Evolutionary conservation across 2,888 invertebrate genomes (phyloP).

Genomic region (Pristionchus entomophagus): DNA sequence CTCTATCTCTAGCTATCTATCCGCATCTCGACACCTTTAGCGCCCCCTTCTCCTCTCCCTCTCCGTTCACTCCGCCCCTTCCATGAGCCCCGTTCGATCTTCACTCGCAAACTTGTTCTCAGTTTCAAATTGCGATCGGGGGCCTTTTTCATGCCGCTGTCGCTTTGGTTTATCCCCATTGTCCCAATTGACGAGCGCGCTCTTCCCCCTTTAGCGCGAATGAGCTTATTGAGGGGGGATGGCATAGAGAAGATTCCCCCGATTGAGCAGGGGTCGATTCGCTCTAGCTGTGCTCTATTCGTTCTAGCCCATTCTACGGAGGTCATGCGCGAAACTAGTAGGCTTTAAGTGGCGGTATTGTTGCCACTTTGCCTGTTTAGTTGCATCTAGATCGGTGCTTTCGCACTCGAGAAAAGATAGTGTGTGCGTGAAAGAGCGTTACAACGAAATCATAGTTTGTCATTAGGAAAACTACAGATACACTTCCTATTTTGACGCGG

Average conservation of each 20-base stretch:
- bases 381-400: neutral
- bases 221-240: conserved; percentile 5
- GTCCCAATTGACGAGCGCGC: conserved; percentile 25
- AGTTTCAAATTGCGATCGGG: conserved; percentile 16
- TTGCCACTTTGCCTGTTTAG: neutral
- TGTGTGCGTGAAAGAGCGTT: too few species aligned
- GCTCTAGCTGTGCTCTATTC: neutral
- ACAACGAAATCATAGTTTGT: too few species aligned
- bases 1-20: neutral
- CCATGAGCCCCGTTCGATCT: conserved; percentile 3
- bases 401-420: neutral
- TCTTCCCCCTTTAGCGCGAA: neutral
- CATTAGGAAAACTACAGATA: too few species aligned
- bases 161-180: neutral
- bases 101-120: conserved; percentile 26
- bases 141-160: neutral
- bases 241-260: neutral
- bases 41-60: neutral
- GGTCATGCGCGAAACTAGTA: neutral
- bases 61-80: neutral
- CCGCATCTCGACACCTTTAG: neutral
- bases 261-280: neutral
- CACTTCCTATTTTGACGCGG: too few species aligned
- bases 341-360: neutral
- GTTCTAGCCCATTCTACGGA: neutral